Evolutionary conservation across 2,113 vertebrate species (phyloP).

Genomic region (Eurystomus gularis): DNA sequence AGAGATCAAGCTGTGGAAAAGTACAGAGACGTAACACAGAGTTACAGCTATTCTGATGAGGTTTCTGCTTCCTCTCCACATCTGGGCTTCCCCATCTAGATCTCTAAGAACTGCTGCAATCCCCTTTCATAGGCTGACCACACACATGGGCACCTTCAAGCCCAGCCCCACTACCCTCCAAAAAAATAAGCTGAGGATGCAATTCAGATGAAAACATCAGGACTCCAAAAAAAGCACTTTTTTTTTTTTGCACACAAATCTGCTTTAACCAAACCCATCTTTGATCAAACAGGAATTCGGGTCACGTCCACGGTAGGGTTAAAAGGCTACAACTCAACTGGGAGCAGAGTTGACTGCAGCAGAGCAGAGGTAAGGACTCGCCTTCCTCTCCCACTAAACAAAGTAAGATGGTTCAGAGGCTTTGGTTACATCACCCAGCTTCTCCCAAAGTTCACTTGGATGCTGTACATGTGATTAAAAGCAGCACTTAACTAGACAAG

Average conservation of each 20-base stretch:
- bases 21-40: neutral
- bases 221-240: neutral
- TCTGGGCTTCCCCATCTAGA: neutral
- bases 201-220: neutral
- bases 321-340: neutral
- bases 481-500: neutral
- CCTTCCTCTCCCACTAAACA: neutral
- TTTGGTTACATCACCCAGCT: neutral
- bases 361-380: neutral
- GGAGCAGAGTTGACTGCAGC: neutral
- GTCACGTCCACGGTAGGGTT: accelerated
- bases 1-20: slow-evolving; percentile 25
- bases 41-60: neutral
- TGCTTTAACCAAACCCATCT: neutral
- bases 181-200: neutral
- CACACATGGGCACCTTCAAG: neutral
- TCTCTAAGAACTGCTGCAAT: neutral
- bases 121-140: neutral
- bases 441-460: neutral
- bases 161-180: neutral
- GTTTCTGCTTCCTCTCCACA: neutral
- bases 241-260: neutral
- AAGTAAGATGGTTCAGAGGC: neutral
- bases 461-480: neutral
- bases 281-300: neutral